Base-by-base conservation (phyloP, 2,888 invertebrate species). In the Alcis repandata region DNA sequence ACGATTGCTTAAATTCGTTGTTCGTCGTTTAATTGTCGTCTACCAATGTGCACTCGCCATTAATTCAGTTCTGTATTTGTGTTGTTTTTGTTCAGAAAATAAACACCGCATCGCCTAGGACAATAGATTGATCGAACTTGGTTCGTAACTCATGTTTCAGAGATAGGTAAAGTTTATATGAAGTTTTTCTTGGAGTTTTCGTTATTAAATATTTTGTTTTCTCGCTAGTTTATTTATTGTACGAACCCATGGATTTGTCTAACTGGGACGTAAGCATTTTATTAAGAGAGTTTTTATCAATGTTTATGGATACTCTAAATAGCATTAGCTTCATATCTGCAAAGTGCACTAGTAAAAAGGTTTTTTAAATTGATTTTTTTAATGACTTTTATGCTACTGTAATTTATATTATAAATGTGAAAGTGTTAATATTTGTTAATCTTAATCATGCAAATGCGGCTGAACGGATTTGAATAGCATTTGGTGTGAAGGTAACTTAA, bases 11-110 rank as follows among this genome's bases (percentile, higher is more conserved):
- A 36, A 36, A 36, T 36, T 36, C 36, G 8, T 36, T 9, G 10
- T 1, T 9, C 3, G 15, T 40, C 0, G 40, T 20, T 20, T 0
- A 45, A 45, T 11, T 32, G 10, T 48, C 13, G 9, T 32, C 9
- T 7, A 3, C 32, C 8, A 11, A 6, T 48, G 17, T 49, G 48
- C 15, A 33, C 11, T 15, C 32, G 32, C 17, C 32, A 17, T 49
- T 32, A 49, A 22, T 70, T 72, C 69, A 68, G 73, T 70, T 57
- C 68, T 49, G 60, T 63, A 20, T 43, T 53, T 63, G 59, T 60
- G 46, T 63, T 63, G 33, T 40, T 56, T 64, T 53, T 57, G 60
- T 57, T 65, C 20, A 40, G 49, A 65, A 60, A 60, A 65, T 60
- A 65, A 65, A 64, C 59, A 63, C 11, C 40, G 33, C 48, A 52